These are phyloP conservation scores for Pteria penguin DNA, from an alignment of 2,888 invertebrate genomes.

Conservation along the genomic window DNA sequence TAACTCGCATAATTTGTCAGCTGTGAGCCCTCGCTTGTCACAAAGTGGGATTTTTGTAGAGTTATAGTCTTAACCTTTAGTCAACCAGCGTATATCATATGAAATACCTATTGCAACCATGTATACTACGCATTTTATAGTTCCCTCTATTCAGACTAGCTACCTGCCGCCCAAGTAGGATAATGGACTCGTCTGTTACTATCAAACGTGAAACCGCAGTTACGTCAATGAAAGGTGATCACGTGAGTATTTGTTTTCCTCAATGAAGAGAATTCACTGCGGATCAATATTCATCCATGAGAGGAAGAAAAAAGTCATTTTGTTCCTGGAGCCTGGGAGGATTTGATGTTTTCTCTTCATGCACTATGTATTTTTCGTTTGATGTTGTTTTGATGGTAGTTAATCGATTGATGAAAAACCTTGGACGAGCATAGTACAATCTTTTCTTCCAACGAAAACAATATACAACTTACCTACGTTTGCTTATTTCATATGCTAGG, in stretches of 20 bases:
- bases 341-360: too few relatives aligned
- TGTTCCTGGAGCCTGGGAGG: too few relatives aligned
- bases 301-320: too few relatives aligned
- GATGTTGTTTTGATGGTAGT: too few relatives aligned
- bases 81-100: background rate
- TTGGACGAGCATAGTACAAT: too few relatives aligned
- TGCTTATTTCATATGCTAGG: too few relatives aligned
- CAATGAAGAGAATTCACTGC: slow-evolving; percentile 10
- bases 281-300: too few relatives aligned
- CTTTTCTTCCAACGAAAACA: too few relatives aligned
- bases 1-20: background rate
- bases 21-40: background rate
- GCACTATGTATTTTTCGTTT: too few relatives aligned
- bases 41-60: background rate
- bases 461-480: too few relatives aligned
- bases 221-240: slow-evolving; percentile 45
- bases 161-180: background rate
- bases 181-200: slow-evolving; percentile 45
- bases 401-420: too few relatives aligned
- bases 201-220: slow-evolving; percentile 49
- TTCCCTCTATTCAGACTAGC: background rate
- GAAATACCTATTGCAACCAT: slow-evolving; percentile 5
- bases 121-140: slow-evolving; percentile 9
- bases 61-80: background rate
- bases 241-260: slow-evolving; percentile 47